Percentiles rank a stretch among this genome's conserved stretches.
phyloP scores from a whole-genome alignment of 2,797 vertebrate genomes.

The Oceanodroma leucorhoa region DNA sequence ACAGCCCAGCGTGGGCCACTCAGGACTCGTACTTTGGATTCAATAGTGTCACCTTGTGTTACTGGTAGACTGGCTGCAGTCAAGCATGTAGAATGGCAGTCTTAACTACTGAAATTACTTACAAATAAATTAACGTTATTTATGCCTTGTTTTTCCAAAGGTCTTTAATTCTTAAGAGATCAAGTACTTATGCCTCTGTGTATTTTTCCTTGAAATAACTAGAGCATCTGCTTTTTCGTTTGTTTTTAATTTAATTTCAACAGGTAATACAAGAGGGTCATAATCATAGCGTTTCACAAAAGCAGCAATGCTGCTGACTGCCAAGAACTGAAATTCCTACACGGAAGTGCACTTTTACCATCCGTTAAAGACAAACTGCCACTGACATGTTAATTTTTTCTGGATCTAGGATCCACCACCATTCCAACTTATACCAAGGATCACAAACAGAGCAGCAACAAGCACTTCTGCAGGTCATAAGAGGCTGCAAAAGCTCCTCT shows the following conservation, averaged over 20 bases:
- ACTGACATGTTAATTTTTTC: neutral
- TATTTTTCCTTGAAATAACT: neutral
- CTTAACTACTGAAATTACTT: neutral
- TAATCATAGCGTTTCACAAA: neutral
- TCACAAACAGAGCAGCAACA: neutral
- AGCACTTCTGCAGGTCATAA: neutral
- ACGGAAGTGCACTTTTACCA: neutral
- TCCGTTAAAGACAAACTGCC: neutral
- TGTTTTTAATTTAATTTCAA: neutral
- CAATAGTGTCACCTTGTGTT: neutral
- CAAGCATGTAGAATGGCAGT: slow-evolving; percentile 28
- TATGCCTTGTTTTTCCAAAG: neutral
- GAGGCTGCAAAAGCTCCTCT: neutral
- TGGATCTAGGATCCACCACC: neutral
- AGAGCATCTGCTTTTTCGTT: neutral
- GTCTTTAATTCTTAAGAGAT: neutral
- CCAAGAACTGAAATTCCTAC: neutral
- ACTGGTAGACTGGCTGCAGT: neutral
- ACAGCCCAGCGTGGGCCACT: neutral
- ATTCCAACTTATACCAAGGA: neutral
- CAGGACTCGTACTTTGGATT: neutral
- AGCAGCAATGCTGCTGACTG: neutral
- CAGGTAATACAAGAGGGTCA: neutral
- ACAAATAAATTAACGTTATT: neutral
- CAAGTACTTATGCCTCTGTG: neutral